Conservation (phyloP, 2,888 invertebrate species). For the Amiota minor region DNA sequence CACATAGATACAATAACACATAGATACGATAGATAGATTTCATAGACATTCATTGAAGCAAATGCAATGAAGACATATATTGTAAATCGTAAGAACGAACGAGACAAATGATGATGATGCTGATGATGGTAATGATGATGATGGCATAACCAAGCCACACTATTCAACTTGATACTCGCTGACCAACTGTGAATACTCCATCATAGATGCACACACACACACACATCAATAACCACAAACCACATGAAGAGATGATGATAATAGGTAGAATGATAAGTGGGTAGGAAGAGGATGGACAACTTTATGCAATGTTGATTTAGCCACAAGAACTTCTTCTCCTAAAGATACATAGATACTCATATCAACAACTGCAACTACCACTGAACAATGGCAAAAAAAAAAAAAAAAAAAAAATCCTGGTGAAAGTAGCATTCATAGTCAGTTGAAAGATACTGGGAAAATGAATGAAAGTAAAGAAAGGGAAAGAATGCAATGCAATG, state of each 20-base stretch:
- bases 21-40: background rate
- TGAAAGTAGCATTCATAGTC: conserved; percentile 5
- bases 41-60: conserved; percentile 13
- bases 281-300: conserved; percentile 44
- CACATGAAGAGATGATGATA: background rate
- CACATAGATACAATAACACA: background rate
- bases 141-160: conserved; percentile 1
- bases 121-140: conserved; percentile 24
- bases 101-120: conserved; percentile 21
- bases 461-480: conserved; percentile 2
- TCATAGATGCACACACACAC: background rate
- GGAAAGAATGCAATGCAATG: conserved; percentile 17
- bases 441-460: background rate
- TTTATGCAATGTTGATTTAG: conserved; percentile 67
- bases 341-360: conserved; percentile 22
- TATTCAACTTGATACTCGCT: background rate
- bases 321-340: conserved; percentile 51
- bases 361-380: conserved; percentile 1
- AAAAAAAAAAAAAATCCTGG: background rate
- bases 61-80: background rate
- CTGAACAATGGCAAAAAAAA: background rate
- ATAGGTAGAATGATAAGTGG: conserved; percentile 1
- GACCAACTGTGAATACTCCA: background rate
- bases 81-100: conserved; percentile 3
- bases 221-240: conserved; percentile 13